Percentiles rank a stretch among this genome's conserved stretches.
phyloP scores from a whole-genome alignment of 2,113 vertebrate species.

The Heliornis fulica region DNA sequence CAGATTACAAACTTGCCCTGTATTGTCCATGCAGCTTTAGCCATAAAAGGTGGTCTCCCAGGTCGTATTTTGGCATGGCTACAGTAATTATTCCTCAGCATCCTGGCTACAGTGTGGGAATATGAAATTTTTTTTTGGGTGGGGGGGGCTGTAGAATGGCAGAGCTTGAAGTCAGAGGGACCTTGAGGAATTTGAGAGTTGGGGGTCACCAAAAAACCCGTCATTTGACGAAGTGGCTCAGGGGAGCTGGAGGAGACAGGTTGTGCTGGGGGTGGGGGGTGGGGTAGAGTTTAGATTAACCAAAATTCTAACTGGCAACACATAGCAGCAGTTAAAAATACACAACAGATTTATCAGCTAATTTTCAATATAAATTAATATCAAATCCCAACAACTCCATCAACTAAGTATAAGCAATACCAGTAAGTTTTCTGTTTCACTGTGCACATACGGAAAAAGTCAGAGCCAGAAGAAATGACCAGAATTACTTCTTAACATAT shows the following conservation, averaged over 20 bases:
- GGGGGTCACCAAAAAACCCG: neutral
- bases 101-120: accelerated
- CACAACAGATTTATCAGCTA: neutral
- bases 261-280: too few relatives aligned
- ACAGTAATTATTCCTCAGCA: neutral
- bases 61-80: neutral
- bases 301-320: neutral
- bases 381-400: neutral
- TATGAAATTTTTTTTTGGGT: too few relatives aligned
- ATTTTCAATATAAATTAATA: neutral
- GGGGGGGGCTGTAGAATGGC: neutral
- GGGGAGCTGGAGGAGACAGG: neutral
- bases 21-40: neutral
- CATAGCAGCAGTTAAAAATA: neutral
- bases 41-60: neutral
- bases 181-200: neutral
- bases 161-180: neutral
- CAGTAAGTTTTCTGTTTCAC: neutral
- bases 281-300: neutral
- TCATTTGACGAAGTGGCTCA: neutral
- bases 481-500: neutral
- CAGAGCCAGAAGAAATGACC: neutral
- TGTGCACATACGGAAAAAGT: accelerated
- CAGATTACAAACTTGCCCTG: neutral
- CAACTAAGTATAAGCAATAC: neutral